These are phyloP conservation scores for Zaprionus africanus DNA, from an alignment of 1,140 invertebrate genomes.

Conservation along the genomic window DNA sequence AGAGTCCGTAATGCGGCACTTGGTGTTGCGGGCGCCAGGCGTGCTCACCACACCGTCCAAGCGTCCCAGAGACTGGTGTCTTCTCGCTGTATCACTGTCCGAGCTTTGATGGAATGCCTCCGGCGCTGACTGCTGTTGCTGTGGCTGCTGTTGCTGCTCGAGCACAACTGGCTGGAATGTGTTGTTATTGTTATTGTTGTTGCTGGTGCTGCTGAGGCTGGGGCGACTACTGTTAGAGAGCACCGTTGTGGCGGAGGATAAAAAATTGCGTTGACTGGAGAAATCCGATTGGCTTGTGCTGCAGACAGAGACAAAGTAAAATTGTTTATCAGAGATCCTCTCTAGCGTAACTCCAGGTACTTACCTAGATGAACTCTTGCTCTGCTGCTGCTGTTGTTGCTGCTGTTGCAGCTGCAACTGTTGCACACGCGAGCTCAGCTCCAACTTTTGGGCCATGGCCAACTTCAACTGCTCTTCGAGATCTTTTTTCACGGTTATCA, in stretches of 20 bases:
- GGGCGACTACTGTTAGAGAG: conserved; percentile 76
- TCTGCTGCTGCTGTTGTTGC: conserved; percentile 53
- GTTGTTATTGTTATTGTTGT: conserved; percentile 28
- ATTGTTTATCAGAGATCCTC: not conserved
- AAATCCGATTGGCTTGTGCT: conserved; percentile 77
- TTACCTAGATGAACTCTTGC: conserved; percentile 80
- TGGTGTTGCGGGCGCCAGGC: conserved; percentile 85
- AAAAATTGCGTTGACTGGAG: conserved; percentile 82
- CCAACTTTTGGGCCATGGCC: conserved; percentile 85
- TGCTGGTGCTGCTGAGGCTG: conserved; percentile 38
- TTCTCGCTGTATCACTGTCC: conserved; percentile 73
- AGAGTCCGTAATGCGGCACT: conserved; percentile 86
- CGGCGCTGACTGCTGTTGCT: conserved; percentile 40
- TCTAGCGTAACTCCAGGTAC: not conserved
- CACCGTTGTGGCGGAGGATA: conserved; percentile 81
- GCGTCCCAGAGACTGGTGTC: conserved; percentile 82
- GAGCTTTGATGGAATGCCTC: conserved; percentile 83
- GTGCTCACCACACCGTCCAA: conserved; percentile 86
- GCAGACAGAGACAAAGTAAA: not conserved
- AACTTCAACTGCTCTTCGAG: conserved; percentile 87
- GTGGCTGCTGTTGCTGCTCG: conserved; percentile 53
- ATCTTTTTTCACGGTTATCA: conserved; percentile 87
- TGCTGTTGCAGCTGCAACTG: conserved; percentile 71
- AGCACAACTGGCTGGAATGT: conserved; percentile 82
- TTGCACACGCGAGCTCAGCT: conserved; percentile 81